These are phyloP conservation scores for Galbula dea DNA, from an alignment of 2,113 vertebrate genomes.

Conservation along the genomic window DNA sequence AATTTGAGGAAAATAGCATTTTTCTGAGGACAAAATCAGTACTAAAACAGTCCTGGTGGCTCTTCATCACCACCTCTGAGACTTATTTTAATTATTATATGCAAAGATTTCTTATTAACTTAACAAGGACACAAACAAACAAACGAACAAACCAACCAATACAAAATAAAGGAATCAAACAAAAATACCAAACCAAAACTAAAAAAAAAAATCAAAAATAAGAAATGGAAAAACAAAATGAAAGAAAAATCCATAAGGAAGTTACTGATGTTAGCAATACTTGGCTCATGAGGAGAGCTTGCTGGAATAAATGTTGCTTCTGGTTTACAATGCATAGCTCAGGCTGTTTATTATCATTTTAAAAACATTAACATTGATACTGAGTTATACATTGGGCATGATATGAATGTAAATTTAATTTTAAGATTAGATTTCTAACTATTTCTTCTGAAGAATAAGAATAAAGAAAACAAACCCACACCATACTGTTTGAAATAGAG, in stretches of 20 bases:
- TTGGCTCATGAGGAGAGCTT: neutral
- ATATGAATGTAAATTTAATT: neutral
- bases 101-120: neutral
- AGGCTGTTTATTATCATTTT: neutral
- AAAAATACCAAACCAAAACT: too few relatives aligned
- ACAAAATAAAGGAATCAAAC: too few relatives aligned
- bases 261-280: neutral
- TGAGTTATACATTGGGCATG: neutral
- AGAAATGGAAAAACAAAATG: neutral
- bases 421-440: neutral
- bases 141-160: too few relatives aligned
- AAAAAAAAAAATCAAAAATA: too few relatives aligned
- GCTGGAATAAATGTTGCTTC: neutral
- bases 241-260: neutral
- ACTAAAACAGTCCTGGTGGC: neutral
- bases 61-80: neutral
- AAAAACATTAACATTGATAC: neutral
- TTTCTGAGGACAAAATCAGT: neutral
- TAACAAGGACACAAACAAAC: neutral
- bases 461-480: neutral
- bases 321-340: neutral
- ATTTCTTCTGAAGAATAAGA: neutral
- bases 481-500: neutral
- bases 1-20: neutral
- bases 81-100: neutral